Percentiles rank a stretch among this genome's conserved stretches.
These are phyloP conservation scores for Bufo gargarizans DNA, from an alignment of 2,113 vertebrate genomes.

Conservation along the genomic window DNA sequence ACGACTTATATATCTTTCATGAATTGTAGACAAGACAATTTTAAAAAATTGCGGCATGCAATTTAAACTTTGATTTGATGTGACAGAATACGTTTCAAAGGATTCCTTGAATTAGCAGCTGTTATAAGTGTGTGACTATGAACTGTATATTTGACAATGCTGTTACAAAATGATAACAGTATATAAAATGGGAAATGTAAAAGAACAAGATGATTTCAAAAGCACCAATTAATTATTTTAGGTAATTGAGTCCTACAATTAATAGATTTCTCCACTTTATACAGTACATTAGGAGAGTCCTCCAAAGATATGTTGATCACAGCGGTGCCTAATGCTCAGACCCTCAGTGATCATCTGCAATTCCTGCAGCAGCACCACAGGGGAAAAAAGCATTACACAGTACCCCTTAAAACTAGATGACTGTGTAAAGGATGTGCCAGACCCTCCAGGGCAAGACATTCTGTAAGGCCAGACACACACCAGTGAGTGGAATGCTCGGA, in stretches of 20 bases:
- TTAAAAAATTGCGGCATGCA: constrained; percentile 13
- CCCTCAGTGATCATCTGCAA: background rate
- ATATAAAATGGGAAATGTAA: background rate
- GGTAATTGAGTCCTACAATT: background rate
- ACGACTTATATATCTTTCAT: constrained; percentile 15
- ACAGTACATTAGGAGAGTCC: background rate
- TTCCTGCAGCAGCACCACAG: background rate
- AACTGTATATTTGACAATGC: constrained; percentile 14
- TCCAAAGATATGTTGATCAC: background rate
- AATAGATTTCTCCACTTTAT: background rate
- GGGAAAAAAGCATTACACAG: too few species aligned
- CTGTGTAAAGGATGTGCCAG: too few species aligned
- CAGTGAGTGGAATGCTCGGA: too few species aligned
- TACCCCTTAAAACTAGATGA: too few species aligned
- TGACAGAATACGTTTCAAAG: constrained; percentile 18
- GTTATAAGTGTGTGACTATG: background rate
- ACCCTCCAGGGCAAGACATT: too few species aligned
- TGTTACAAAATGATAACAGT: background rate
- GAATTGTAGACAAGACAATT: constrained; percentile 24
- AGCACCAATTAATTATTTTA: background rate
- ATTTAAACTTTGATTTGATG: constrained; percentile 15
- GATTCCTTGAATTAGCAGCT: constrained; percentile 30
- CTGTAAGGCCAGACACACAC: too few species aligned
- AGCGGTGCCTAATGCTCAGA: background rate
- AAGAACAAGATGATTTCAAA: background rate